phyloP scores from a whole-genome alignment of 30 jellyfish, hydroid and myxozoan genomes.

The Clytia hemisphaerica region DNA sequence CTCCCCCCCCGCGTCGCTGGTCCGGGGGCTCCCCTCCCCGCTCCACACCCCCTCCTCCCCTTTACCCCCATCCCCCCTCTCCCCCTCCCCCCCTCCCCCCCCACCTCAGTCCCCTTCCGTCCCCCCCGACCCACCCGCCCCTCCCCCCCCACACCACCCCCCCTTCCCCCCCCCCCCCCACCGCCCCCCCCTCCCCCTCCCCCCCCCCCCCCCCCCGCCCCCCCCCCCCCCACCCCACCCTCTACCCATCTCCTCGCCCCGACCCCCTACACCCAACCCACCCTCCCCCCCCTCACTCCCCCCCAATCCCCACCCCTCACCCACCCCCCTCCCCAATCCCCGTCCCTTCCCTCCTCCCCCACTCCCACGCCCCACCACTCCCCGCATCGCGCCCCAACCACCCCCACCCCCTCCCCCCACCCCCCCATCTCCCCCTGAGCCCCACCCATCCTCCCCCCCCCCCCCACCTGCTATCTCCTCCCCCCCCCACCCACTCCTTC shows the following conservation, averaged over 20 bases:
- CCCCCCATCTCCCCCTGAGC: background rate
- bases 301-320: background rate
- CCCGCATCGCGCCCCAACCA: background rate
- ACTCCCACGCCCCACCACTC: background rate
- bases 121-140: too few relatives aligned
- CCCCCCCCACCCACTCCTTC: background rate
- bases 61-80: too few relatives aligned
- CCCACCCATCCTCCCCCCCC: background rate
- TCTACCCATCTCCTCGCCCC: slow-evolving; percentile 1
- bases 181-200: too few relatives aligned
- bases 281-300: background rate
- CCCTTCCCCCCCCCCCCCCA: too few relatives aligned
- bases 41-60: too few relatives aligned
- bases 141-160: too few relatives aligned
- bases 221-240: background rate
- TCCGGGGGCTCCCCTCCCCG: too few relatives aligned
- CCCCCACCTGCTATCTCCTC: background rate
- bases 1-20: too few relatives aligned
- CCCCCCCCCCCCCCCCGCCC: too few relatives aligned
- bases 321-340: background rate
- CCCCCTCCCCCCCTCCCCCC: too few relatives aligned
- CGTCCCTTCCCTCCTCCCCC: background rate
- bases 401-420: background rate
- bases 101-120: too few relatives aligned
- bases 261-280: background rate